A percentile compares a stretch with the other conserved stretches of the same genome.
Evolutionary conservation across 35 echinoderm and acorn worm genomes (phyloP).

Genomic region (Amphiura filiformis): DNA sequence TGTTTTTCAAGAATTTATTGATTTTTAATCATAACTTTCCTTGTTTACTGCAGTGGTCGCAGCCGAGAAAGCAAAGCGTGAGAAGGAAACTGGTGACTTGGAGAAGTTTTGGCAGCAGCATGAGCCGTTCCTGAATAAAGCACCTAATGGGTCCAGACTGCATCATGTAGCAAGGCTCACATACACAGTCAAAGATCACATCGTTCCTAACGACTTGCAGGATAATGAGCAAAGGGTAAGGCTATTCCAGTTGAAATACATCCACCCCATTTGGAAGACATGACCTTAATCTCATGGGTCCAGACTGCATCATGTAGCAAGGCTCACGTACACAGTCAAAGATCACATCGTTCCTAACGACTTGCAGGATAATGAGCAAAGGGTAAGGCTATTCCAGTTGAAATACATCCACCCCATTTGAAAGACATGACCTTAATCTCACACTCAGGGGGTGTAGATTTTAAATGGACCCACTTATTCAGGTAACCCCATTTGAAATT

Average conservation of each 20-base stretch:
- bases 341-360: slow-evolving; percentile 70
- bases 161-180: slow-evolving; percentile 82
- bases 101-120: slow-evolving; percentile 92
- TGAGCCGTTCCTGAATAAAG: slow-evolving; percentile 63
- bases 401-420: too few relatives aligned
- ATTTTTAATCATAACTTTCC: too few relatives aligned
- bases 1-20: too few relatives aligned
- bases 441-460: too few relatives aligned
- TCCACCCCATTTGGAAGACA: too few relatives aligned
- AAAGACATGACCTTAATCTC: too few relatives aligned
- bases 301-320: slow-evolving; percentile 79
- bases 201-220: slow-evolving; percentile 68
- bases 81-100: slow-evolving; percentile 39
- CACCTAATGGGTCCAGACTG: slow-evolving; percentile 64
- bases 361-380: slow-evolving; percentile 75
- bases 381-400: slow-evolving; percentile 53
- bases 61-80: slow-evolving; percentile 49
- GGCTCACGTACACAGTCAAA: slow-evolving; percentile 77
- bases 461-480: too few relatives aligned
- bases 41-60: too few relatives aligned
- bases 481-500: too few relatives aligned
- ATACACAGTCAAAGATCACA: slow-evolving; percentile 72
- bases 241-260: too few relatives aligned
- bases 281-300: slow-evolving; percentile 56
- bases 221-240: slow-evolving; percentile 85